Conservation (phyloP, 2,888 invertebrate species). For the Cetonia aurata region DNA sequence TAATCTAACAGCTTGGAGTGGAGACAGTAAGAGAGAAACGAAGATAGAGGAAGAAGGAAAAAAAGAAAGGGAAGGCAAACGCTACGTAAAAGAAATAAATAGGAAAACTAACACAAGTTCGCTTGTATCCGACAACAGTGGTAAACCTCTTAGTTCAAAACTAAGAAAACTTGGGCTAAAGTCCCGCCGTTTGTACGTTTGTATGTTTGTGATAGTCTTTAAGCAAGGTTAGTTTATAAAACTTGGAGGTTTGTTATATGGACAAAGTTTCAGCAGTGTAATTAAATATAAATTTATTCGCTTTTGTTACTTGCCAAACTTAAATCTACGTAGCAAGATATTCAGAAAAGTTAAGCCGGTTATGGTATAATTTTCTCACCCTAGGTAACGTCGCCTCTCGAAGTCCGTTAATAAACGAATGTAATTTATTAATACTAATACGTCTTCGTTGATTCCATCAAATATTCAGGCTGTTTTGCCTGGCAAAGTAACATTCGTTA, state of each 20-base stretch:
- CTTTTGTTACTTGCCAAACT: conserved; percentile 24
- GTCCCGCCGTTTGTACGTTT: conserved; percentile 22
- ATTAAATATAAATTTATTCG: conserved; percentile 36
- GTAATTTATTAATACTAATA: conserved; percentile 32
- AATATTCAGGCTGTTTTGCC: conserved; percentile 27
- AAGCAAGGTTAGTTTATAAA: conserved; percentile 36
- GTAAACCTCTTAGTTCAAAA: conserved; percentile 31
- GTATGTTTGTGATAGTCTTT: conserved; percentile 33
- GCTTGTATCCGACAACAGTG: conserved; percentile 24
- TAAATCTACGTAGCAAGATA: conserved; percentile 27
- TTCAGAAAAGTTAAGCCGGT: conserved; percentile 33
- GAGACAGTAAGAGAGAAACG: no score
- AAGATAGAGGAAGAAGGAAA: no score
- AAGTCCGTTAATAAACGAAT: conserved; percentile 10
- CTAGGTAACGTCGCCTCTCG: conserved; percentile 2
- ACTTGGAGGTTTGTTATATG: conserved; percentile 25
- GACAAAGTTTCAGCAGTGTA: conserved; percentile 28
- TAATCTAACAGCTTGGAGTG: no score
- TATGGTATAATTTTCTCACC: conserved; percentile 30
- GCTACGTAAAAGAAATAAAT: background rate
- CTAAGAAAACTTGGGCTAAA: conserved; percentile 16
- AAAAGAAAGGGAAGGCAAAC: no score
- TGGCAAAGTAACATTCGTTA: no score
- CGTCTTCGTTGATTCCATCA: conserved; percentile 33
- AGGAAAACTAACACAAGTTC: conserved; percentile 22